A percentile compares a stretch with the other conserved stretches of the same genome.
These are phyloP conservation scores for Steinernema khuongi DNA, from an alignment of 1,140 invertebrate genomes.

Conservation along the genomic window DNA sequence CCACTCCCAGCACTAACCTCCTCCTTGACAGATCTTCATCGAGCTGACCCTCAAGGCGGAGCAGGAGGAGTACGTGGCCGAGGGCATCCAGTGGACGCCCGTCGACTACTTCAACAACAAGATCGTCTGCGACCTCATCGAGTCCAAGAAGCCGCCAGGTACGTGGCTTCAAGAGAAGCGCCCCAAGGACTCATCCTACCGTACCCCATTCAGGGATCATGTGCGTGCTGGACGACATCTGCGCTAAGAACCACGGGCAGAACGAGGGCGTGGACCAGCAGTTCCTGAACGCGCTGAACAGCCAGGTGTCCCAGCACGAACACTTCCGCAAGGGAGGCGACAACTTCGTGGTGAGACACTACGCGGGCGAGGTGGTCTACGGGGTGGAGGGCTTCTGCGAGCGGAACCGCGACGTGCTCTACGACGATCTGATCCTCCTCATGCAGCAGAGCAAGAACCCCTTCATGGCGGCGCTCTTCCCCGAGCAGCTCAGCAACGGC, in stretches of 20 bases:
- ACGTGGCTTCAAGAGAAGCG: conserved; percentile 39
- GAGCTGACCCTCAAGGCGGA: conserved; percentile 72
- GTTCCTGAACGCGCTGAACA: conserved; percentile 65
- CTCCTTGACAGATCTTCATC: conserved; percentile 79
- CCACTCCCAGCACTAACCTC: conserved; percentile 85
- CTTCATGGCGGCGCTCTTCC: conserved; percentile 67
- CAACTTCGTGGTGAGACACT: conserved; percentile 70
- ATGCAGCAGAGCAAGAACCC: conserved; percentile 70
- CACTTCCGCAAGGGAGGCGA: conserved; percentile 66
- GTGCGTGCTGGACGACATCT: conserved; percentile 70
- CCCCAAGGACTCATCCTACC: not conserved
- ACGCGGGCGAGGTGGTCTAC: conserved; percentile 71
- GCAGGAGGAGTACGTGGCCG: conserved; percentile 71
- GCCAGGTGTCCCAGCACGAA: conserved; percentile 63
- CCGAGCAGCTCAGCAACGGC: conserved; percentile 63
- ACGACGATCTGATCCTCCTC: conserved; percentile 69
- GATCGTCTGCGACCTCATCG: conserved; percentile 70
- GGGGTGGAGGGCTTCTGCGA: conserved; percentile 72
- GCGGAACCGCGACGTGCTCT: conserved; percentile 72
- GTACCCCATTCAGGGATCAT: conserved; percentile 66
- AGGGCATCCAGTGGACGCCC: conserved; percentile 71
- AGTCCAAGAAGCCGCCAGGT: conserved; percentile 60
- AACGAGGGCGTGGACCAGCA: conserved; percentile 62
- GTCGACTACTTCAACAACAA: conserved; percentile 75
- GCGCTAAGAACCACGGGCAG: conserved; percentile 71